Evolutionary conservation across 2,888 invertebrate species (phyloP), one percentile per base, ranked within the genome.

Genomic region (Hydrotaea diabolus): DNA sequence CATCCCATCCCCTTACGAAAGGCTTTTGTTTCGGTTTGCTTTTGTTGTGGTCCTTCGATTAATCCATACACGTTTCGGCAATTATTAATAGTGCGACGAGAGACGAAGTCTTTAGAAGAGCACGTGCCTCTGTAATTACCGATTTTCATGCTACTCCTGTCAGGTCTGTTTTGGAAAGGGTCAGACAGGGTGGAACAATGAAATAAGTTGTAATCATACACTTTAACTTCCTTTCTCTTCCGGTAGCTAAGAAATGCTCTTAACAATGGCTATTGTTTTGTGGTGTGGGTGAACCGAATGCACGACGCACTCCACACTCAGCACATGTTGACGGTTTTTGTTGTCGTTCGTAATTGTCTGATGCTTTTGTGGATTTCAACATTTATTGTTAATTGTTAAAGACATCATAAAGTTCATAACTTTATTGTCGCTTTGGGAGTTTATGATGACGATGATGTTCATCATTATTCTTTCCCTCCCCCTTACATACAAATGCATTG

Each of bases 351-450:
- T 23, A 11, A 19, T 69, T 39, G 26, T 23, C 13, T 26, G 39
- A 19, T 43, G 23, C 59, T 15, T 26, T 39, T 64, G 39, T 64
- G 64, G 64, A n/a, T 64, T 64, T 13, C 46, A 17, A 21, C 31
- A 49, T 55, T 74, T 73, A 46, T 71, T 74, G 74, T 80, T 83
- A 77, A 83, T 80, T 80, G 80, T 74, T 57, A 55, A 74, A 55
- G 53, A 71, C 71, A 80, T 80, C 69, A 77, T 75, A 75, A 78
- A 75, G 80, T 77, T 80, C 46, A 80, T 64, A 75, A 74, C 53
- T 77, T 64, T 75, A 71, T 83, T 75, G 7, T 21, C 2, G 26
- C 11, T 39, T 7, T 66, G 69, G 23, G 15, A 69, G 23, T 46
- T 69, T 69, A 46, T 69, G 62, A 36, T 15, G 39, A 39, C 1